Conservation (phyloP, 2,113 vertebrate genomes). For the Dendrocopos noguchii region DNA sequence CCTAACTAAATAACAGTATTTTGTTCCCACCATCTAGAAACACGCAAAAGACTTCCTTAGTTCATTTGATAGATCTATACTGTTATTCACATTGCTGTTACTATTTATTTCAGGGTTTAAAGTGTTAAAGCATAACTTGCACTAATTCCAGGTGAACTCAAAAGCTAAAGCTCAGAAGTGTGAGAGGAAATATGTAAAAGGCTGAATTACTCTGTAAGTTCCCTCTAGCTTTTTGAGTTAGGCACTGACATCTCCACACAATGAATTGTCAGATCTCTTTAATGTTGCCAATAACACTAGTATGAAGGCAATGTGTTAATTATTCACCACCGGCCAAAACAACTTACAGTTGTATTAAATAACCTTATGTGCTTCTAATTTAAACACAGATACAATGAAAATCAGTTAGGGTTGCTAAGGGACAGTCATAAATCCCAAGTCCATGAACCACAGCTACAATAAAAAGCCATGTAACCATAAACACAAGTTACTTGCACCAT, state of each 20-base stretch:
- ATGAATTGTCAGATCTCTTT: background rate
- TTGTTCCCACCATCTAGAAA: background rate
- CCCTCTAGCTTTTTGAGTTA: background rate
- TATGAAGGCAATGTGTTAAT: background rate
- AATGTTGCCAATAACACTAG: background rate
- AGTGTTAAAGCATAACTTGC: background rate
- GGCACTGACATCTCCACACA: background rate
- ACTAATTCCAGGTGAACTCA: background rate
- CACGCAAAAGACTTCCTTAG: background rate
- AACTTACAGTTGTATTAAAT: background rate
- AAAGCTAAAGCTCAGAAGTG: background rate
- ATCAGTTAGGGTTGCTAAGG: background rate
- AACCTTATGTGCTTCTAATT: background rate
- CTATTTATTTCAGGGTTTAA: background rate
- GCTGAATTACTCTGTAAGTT: background rate
- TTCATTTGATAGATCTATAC: background rate
- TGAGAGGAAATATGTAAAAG: background rate
- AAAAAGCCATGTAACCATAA: background rate
- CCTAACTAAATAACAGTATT: background rate
- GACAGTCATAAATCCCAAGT: background rate
- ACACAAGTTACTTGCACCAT: background rate
- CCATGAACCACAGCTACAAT: background rate
- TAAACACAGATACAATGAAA: background rate
- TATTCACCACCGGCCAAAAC: background rate
- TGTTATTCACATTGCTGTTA: background rate